Evolutionary conservation across 2,888 invertebrate species (phyloP).

Genomic region (Synergus japonicus): DNA sequence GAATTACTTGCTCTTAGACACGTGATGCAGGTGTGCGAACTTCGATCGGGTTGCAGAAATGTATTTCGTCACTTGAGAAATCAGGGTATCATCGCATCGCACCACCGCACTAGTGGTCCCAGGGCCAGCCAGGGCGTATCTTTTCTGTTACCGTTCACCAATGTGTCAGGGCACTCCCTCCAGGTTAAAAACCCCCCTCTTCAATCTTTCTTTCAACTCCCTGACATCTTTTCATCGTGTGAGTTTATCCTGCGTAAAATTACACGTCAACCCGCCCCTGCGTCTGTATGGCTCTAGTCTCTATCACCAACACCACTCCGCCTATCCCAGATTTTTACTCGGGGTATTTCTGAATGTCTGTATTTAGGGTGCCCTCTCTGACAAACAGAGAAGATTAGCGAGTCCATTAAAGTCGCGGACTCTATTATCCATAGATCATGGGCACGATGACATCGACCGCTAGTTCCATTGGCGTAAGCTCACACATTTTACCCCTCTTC

Average conservation of each 20-base stretch:
- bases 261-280: conserved; percentile 47
- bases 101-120: conserved; percentile 73
- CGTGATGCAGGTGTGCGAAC: conserved; percentile 21
- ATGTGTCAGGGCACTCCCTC: conserved; percentile 50
- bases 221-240: conserved; percentile 45
- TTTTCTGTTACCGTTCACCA: conserved; percentile 49
- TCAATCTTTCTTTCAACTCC: conserved; percentile 47
- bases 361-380: conserved; percentile 63
- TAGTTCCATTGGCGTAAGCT: conserved; percentile 66
- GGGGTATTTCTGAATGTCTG: conserved; percentile 49
- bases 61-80: conserved; percentile 74
- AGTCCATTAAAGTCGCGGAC: conserved; percentile 78
- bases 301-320: conserved; percentile 51
- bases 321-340: conserved; percentile 51
- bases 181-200: conserved; percentile 45
- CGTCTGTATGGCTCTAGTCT: conserved; percentile 64
- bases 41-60: conserved; percentile 16
- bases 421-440: conserved; percentile 76
- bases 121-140: conserved; percentile 68
- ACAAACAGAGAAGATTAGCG: conserved; percentile 77
- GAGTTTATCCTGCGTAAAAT: conserved; percentile 49
- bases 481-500: not conserved
- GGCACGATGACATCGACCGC: conserved; percentile 76
- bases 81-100: conserved; percentile 74
- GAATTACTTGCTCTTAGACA: not conserved